Conservation (phyloP, 2,888 invertebrate genomes). For the Pteria penguin region DNA sequence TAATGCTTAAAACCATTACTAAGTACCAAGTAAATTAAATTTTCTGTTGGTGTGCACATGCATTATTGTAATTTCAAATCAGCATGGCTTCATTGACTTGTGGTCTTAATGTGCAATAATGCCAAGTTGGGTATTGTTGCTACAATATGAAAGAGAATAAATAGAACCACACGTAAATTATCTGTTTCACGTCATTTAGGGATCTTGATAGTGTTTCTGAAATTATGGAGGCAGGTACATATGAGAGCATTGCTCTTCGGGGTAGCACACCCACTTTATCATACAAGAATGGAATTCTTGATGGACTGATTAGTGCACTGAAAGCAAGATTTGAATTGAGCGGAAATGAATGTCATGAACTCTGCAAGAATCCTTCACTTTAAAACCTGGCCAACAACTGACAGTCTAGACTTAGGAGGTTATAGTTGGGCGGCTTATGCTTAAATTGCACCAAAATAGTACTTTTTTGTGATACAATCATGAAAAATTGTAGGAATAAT, state of each 20-base stretch:
- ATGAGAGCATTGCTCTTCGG: not conserved
- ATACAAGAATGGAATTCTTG: conserved; percentile 12
- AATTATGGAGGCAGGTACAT: conserved; percentile 12
- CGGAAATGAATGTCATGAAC: conserved; percentile 8
- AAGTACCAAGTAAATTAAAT: no score
- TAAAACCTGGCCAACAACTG: conserved; percentile 3
- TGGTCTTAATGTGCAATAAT: conserved; percentile 1
- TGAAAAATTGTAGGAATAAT: no score
- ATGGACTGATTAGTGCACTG: conserved; percentile 8
- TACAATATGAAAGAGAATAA: not conserved
- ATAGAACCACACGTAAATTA: not conserved
- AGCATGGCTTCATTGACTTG: no score
- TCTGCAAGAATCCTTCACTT: conserved; percentile 8
- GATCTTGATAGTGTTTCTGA: conserved; percentile 9
- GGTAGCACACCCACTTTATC: conserved; percentile 6
- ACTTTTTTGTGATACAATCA: no score
- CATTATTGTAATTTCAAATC: no score
- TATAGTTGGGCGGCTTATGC: no score
- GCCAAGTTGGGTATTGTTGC: not conserved
- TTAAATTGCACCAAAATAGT: not conserved
- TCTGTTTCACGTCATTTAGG: conserved; percentile 3
- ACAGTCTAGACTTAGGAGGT: conserved; percentile 4
- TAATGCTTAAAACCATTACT: no score
- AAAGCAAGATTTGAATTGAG: conserved; percentile 8
- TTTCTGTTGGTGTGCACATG: no score